Percentiles rank a stretch among this genome's conserved stretches.
Conservation (phyloP, 2,888 invertebrate genomes). For the Hydraecia micacea region DNA sequence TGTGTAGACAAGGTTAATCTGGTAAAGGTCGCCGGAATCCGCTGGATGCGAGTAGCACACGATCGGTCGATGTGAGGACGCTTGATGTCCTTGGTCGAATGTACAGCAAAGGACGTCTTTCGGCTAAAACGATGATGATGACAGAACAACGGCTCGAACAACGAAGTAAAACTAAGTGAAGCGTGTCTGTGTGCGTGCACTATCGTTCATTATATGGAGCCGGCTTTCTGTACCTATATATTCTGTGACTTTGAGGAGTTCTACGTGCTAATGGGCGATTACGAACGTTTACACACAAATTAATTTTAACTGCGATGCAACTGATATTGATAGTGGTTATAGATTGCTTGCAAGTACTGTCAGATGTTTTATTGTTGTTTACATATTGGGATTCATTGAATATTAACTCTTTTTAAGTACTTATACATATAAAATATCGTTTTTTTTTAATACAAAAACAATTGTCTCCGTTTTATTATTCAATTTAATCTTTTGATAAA, state of each 20-base stretch:
- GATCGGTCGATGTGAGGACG: background rate
- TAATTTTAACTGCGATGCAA: conserved; percentile 58
- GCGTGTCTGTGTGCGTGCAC: background rate
- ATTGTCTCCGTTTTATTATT: background rate
- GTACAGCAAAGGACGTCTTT: background rate
- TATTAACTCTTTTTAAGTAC: background rate
- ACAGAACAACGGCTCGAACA: background rate
- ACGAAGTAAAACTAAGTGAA: background rate
- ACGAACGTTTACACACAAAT: conserved; percentile 62
- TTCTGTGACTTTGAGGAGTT: conserved; percentile 34
- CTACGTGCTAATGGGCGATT: conserved; percentile 61
- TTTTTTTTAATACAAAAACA: background rate
- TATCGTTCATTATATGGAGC: background rate
- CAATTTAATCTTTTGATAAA: background rate
- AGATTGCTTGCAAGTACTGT: conserved; percentile 8
- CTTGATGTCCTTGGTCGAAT: background rate
- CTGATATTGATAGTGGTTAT: conserved; percentile 47
- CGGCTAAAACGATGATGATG: background rate
- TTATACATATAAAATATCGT: background rate
- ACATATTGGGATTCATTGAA: background rate
- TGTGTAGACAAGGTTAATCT: background rate
- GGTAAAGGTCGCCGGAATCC: background rate
- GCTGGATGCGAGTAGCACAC: background rate
- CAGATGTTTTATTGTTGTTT: conserved; percentile 1
- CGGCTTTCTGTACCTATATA: background rate